phyloP scores from a whole-genome alignment of 2,888 invertebrate genomes.

The Biston betularia region DNA sequence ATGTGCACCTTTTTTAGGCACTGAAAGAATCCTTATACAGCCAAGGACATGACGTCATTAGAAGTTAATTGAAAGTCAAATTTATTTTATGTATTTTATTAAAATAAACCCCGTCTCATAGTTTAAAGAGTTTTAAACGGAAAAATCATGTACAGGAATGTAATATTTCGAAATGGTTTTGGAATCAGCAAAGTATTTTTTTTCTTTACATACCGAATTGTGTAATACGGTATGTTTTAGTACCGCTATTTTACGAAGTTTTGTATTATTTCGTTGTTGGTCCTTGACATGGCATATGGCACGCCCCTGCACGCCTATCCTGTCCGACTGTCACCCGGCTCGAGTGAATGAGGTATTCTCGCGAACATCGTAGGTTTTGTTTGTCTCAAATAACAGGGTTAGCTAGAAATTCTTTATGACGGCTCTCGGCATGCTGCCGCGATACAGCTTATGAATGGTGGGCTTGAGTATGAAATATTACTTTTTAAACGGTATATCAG shows the following conservation, averaged over 20 bases:
- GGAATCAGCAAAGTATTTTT: no score
- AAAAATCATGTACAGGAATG: no score
- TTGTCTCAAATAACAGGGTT: slow-evolving; percentile 34
- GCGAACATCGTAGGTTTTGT: slow-evolving; percentile 38
- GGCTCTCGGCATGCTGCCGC: slow-evolving; percentile 9
- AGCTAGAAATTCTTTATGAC: slow-evolving; percentile 26
- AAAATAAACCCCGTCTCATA: no score
- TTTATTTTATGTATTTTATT: no score
- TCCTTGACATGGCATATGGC: slow-evolving; percentile 16
- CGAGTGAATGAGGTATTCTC: slow-evolving; percentile 53
- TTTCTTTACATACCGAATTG: no score
- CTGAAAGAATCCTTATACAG: no score
- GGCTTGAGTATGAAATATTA: neutral
- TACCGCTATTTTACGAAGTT: neutral
- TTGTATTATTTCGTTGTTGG: no score
- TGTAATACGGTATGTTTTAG: neutral
- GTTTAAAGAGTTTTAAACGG: no score
- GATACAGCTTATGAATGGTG: neutral
- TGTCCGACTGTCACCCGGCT: slow-evolving; percentile 65
- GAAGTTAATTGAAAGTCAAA: no score
- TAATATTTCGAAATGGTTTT: no score
- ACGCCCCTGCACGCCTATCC: slow-evolving; percentile 69
- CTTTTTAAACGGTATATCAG: neutral
- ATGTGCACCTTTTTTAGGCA: no score
- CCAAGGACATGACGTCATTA: no score